Evolutionary conservation across 35 echinoderm and acorn worm genomes (phyloP), one percentile per base, ranked within the genome.

Genomic region (Ophioderma brevispina): DNA sequence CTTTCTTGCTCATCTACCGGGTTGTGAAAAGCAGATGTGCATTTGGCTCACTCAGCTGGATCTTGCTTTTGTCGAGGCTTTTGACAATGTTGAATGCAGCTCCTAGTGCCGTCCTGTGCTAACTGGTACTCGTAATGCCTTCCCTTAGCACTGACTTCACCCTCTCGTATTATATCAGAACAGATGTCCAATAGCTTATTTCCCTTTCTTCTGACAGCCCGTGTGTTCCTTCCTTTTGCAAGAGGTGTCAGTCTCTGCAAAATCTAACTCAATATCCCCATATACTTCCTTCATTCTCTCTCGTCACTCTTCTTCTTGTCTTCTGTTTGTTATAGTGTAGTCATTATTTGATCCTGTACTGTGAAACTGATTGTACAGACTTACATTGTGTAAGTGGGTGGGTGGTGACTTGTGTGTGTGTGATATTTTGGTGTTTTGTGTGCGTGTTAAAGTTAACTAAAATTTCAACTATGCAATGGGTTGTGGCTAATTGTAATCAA

Each of bases 101-200:
- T 70, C 17, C 59, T 70, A 15, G 15, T 25, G 28, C n/a, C 59
- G 59, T 30, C 23, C 28, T 70, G 59, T 70, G 59, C 28, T 70
- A 70, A 70, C 59, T 70, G 59, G 59, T 70, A 70, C 59, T 70
- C n/a, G 59, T 30, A 70, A 30, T 70, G 23, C 59, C 59, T 15
- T 25, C 5, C 59, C n/a, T 25, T 70, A 70, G 59, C 23, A 6
- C 10, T 46, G 41, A n/a, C 23, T 30, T 70, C 59, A 70, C 59
- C 59, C 59, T 70, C 1, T 70, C 1, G 10, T 70, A 70, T 70
- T 70, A 70, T 70, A 70, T 30, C 28, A 70, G n/a, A 70, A 70
- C 59, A 70, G 59, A 70, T 70, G 59, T 70, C 59, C 10, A 70
- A 70, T 70, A 25, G 59, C 59, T 70, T 70, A 70, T 70, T 70